Evolutionary conservation across 2,888 invertebrate genomes (phyloP), one percentile per base, ranked within the genome.

Genomic region (Mermis nigrescens): DNA sequence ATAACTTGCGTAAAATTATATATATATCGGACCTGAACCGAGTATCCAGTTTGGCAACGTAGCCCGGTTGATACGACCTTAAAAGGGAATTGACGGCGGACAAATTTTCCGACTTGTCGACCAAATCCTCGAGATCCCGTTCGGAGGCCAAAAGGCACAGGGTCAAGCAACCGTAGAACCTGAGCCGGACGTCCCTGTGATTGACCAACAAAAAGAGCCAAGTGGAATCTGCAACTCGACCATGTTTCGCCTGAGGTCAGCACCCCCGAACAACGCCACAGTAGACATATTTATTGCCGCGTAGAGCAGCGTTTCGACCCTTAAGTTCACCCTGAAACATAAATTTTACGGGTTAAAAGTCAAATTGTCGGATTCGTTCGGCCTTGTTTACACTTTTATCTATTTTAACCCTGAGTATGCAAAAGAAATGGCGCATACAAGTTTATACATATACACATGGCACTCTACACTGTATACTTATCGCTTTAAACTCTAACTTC

Each of bases 161-260:
- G 38, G 94, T 92, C 69, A 95, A 78, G 72, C 92, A 94, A 7
- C 94, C 94, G 72, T 92, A 94, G 75, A 94, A 95, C 75, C 90
- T 89, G 63, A 90, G 87, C 2, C 27, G 26, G 68, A 91, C 88
- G 72, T 94, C 92, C 71, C 94, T 94, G 67, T 83, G 83, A 73
- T 91, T 89, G 73, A 94, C 92, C 24, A 94, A 75, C 0, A 94
- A 92, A 74, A 94, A 94, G 62, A 94, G 75, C 95, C 95, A 95
- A 60, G 74, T 74, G 51, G 51, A 48, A 48, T 24, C 24, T 48
- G 51, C 24, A 38, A 19, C 12, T 48, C 26, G 15, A 12, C 26
- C 51, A 48, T 48, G 15, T 12, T 19, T 19, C 26, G 51, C 15
- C 51, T 12, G 26, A 48, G 7, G 15, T 24, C 51, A 7, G 51